These are phyloP conservation scores for Merodon equestris DNA, from an alignment of 2,888 invertebrate species.

Conservation along the genomic window DNA sequence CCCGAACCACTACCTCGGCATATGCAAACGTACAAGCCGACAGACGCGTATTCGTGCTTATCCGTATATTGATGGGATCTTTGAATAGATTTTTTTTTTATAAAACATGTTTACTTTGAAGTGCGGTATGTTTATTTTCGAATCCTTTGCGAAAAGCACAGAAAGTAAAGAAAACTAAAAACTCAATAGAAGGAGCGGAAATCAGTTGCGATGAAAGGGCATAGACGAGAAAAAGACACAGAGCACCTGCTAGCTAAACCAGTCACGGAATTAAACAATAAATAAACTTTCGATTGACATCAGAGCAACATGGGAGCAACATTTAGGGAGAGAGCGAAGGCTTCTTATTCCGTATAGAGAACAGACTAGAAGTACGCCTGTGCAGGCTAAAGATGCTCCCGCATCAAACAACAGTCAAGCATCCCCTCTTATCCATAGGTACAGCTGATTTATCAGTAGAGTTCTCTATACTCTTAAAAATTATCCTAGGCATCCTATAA, in stretches of 20 bases:
- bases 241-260: conserved; percentile 36
- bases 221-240: conserved; percentile 19
- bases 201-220: conserved; percentile 8
- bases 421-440: conserved; percentile 62
- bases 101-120: conserved; percentile 58
- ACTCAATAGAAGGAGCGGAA: not conserved
- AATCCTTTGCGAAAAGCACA: conserved; percentile 25
- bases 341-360: conserved; percentile 45
- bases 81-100: conserved; percentile 23
- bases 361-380: conserved; percentile 45
- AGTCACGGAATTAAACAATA: conserved; percentile 57
- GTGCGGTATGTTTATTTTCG: conserved; percentile 48
- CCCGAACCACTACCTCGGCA: conserved; percentile 10
- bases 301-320: conserved; percentile 34
- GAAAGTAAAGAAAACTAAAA: conserved; percentile 14
- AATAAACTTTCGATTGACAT: conserved; percentile 61
- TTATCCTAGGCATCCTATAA: conserved; percentile 10
- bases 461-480: conserved; percentile 59
- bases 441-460: conserved; percentile 63
- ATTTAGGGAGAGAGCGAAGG: conserved; percentile 29
- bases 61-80: no score
- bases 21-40: not conserved
- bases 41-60: conserved; percentile 1
- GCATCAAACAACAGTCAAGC: conserved; percentile 53
- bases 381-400: conserved; percentile 60